phyloP scores from a whole-genome alignment of 2,888 invertebrate genomes.

The Eremobia ochroleuca region DNA sequence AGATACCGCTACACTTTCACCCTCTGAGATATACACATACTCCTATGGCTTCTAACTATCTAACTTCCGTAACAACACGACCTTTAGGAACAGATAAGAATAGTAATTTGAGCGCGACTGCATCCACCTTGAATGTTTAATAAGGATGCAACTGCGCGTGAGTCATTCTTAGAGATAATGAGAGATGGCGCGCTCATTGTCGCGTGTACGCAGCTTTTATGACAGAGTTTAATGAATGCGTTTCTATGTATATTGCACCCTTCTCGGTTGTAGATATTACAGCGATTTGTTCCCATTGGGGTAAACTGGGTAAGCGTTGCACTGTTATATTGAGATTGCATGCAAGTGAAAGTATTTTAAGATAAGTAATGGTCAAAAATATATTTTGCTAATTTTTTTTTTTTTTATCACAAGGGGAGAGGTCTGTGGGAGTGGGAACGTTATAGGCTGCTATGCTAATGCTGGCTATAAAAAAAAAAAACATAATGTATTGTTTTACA shows the following conservation, averaged over 20 bases:
- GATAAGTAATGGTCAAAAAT: background rate
- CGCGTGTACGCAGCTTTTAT: constrained; percentile 22
- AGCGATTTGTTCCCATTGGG: no score
- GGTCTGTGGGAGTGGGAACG: background rate
- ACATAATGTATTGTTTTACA: background rate
- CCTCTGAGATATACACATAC: background rate
- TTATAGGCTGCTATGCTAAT: background rate
- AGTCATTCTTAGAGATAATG: constrained; percentile 59
- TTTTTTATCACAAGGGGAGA: background rate
- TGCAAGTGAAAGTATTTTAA: background rate
- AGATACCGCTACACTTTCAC: no score
- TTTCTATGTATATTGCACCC: background rate
- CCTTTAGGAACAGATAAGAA: constrained; percentile 32
- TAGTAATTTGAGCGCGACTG: constrained; percentile 34
- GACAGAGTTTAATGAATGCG: background rate
- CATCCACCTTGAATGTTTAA: constrained; percentile 65
- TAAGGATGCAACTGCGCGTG: constrained; percentile 70
- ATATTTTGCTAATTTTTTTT: background rate
- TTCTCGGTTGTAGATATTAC: background rate
- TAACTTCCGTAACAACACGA: background rate
- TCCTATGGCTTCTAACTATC: background rate
- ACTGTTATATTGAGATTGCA: background rate
- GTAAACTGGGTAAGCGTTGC: background rate
- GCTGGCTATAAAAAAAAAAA: background rate
- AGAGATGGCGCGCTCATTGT: constrained; percentile 39